Conservation (phyloP, 2,797 vertebrate species). For the Potorous gilbertii region DNA sequence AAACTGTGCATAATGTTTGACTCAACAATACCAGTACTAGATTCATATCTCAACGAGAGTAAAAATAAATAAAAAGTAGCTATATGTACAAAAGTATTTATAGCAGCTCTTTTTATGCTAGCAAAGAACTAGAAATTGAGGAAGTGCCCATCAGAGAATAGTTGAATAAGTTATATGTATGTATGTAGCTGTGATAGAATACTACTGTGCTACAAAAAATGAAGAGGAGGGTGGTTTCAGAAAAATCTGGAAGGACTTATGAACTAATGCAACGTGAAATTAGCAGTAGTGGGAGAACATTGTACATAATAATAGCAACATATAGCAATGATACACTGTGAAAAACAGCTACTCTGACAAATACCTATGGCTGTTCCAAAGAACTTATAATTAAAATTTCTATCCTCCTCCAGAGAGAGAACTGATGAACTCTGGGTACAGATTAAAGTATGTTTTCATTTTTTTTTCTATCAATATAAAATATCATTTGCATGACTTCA, state of each 20-base stretch:
- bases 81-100: not conserved
- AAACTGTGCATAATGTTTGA: not conserved
- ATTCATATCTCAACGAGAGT: not conserved
- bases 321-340: not conserved
- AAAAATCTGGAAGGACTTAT: not conserved
- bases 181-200: not conserved
- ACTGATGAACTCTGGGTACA: not conserved
- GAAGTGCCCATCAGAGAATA: too few species aligned
- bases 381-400: not conserved
- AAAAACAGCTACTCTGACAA: not conserved
- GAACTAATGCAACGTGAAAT: not conserved
- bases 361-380: not conserved
- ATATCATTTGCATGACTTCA: not conserved
- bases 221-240: not conserved
- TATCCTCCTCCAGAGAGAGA: not conserved
- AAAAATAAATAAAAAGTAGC: not conserved
- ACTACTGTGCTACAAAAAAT: not conserved
- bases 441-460: not conserved
- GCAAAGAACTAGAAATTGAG: not conserved
- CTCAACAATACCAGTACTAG: not conserved
- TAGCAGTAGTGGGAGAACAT: not conserved
- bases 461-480: not conserved
- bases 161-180: not conserved
- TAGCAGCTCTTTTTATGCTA: too few species aligned
- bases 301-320: not conserved